Conservation (phyloP, 2,113 vertebrate species). For the Pristiophorus japonicus region DNA sequence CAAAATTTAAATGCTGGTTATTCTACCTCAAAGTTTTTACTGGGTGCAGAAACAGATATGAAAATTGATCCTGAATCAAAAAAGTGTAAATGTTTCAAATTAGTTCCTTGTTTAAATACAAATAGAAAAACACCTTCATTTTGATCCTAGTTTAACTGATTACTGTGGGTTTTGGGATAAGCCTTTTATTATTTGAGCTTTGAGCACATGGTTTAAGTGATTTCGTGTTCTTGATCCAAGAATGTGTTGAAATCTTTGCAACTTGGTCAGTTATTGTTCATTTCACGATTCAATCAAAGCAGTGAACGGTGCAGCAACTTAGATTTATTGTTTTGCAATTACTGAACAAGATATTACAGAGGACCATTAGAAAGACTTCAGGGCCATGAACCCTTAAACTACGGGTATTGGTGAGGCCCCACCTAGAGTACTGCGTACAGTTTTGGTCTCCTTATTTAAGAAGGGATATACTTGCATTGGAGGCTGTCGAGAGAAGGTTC, state of each 20-base stretch:
- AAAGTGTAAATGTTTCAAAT: background rate
- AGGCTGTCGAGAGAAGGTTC: too few relatives aligned
- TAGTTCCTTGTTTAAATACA: background rate
- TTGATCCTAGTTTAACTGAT: background rate
- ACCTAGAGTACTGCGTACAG: too few relatives aligned
- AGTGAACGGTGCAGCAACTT: background rate
- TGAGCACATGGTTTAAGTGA: background rate
- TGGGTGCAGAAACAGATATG: background rate
- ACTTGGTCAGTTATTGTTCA: background rate
- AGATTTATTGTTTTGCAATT: background rate
- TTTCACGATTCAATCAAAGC: background rate
- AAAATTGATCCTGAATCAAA: background rate
- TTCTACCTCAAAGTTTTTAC: background rate
- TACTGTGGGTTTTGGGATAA: background rate
- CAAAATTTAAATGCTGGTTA: background rate
- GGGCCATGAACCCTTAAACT: background rate
- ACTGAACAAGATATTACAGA: background rate
- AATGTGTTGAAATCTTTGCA: background rate
- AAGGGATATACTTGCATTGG: too few relatives aligned
- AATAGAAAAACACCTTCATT: background rate
- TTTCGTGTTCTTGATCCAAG: background rate
- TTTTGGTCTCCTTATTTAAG: too few relatives aligned
- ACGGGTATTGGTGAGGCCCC: too few relatives aligned
- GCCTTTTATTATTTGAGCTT: background rate
- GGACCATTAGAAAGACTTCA: background rate